phyloP scores from a whole-genome alignment of 2,888 invertebrate species.

The Nomada goodeniana region DNA sequence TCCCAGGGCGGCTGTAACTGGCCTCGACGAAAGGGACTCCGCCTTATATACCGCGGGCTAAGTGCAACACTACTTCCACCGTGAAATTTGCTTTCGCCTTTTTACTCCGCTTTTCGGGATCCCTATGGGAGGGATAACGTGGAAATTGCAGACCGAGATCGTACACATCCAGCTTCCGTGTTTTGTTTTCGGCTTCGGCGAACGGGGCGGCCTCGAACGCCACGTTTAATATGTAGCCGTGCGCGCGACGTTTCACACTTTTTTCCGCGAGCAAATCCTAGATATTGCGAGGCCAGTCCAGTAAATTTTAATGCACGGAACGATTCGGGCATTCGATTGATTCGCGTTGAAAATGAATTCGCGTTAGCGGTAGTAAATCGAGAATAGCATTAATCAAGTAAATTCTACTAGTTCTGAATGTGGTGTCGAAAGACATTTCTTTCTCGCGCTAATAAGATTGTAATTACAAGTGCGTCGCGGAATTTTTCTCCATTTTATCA shows the following conservation, averaged over 20 bases:
- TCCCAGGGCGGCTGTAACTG: constrained; percentile 53
- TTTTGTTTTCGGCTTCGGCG: constrained; percentile 4
- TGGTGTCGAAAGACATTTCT: too few species aligned
- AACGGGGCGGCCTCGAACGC: not conserved
- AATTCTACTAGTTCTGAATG: too few species aligned
- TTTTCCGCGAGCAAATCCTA: too few species aligned
- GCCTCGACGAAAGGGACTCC: constrained; percentile 53
- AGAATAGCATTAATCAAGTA: too few species aligned
- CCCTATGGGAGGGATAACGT: constrained; percentile 11
- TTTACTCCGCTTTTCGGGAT: not conserved
- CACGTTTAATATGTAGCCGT: not conserved
- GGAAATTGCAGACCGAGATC: constrained; percentile 19
- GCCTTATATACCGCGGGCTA: constrained; percentile 32
- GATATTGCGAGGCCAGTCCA: too few species aligned
- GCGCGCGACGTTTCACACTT: not conserved
- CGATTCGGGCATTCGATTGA: too few species aligned
- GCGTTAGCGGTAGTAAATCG: too few species aligned
- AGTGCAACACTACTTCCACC: constrained; percentile 29
- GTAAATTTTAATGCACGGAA: too few species aligned
- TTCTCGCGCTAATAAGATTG: too few species aligned
- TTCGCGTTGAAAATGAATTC: too few species aligned
- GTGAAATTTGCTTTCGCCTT: constrained; percentile 15
- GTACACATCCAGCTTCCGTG: not conserved
- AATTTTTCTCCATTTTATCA: not conserved
- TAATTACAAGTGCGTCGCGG: not conserved